phyloP scores from a whole-genome alignment of 92 coral and sea anemone genomes.

The Diadumene lineata region DNA sequence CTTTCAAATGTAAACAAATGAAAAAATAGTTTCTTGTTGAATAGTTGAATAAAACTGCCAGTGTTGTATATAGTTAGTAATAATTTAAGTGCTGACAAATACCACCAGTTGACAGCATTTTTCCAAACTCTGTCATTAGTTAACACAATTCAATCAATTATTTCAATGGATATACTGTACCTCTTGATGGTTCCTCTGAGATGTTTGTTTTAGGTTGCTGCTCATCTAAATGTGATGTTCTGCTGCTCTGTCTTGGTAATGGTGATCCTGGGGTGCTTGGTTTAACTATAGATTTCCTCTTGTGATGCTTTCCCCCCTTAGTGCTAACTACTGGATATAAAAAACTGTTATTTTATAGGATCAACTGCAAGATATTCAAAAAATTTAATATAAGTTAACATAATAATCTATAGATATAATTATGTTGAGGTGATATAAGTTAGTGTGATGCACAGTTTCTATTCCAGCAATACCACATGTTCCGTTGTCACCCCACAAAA shows the following conservation, averaged over 20 bases:
- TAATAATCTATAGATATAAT: too few relatives aligned
- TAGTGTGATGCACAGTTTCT: too few relatives aligned
- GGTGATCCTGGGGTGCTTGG: slow-evolving; percentile 22
- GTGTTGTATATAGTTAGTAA: too few relatives aligned
- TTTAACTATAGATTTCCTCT: slow-evolving; percentile 34
- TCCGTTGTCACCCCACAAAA: too few relatives aligned
- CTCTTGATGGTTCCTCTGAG: slow-evolving; percentile 4
- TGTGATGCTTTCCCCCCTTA: slow-evolving; percentile 2
- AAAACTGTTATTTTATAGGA: background rate
- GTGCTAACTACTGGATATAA: background rate
- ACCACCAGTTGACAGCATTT: background rate
- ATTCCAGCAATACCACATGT: too few relatives aligned
- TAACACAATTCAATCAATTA: background rate
- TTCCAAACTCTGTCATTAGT: background rate
- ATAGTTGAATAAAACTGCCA: too few relatives aligned
- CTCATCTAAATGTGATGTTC: slow-evolving; percentile 9
- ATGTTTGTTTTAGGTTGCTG: background rate
- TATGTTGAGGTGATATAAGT: too few relatives aligned
- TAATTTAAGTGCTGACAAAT: too few relatives aligned
- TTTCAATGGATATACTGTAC: background rate
- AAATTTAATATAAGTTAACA: too few relatives aligned
- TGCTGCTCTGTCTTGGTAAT: background rate
- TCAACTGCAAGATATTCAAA: background rate
- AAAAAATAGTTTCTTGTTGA: too few relatives aligned
- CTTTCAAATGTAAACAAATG: too few relatives aligned